Conservation (phyloP, 2,888 invertebrate genomes). For the Litoditis marina region DNA sequence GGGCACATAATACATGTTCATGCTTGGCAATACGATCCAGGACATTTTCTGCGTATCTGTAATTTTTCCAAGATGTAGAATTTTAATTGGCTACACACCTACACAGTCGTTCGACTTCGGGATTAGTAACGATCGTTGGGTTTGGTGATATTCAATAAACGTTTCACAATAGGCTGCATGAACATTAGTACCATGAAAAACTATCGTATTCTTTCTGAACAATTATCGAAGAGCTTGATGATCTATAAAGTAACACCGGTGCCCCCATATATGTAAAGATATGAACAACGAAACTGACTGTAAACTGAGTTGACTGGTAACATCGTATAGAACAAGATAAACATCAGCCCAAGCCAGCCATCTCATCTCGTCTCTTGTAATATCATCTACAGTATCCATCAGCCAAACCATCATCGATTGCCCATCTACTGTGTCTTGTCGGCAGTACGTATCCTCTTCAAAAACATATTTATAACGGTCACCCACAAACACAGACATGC, state of each 20-base stretch:
- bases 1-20: slow-evolving; percentile 58
- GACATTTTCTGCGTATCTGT: slow-evolving; percentile 62
- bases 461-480: slow-evolving; percentile 5
- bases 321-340: slow-evolving; percentile 65
- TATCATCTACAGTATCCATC: slow-evolving; percentile 66
- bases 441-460: slow-evolving; percentile 65
- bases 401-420: slow-evolving; percentile 62
- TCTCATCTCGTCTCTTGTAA: slow-evolving; percentile 53
- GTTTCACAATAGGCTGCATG: too few species aligned
- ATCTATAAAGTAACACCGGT: too few species aligned
- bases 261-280: too few species aligned
- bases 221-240: too few species aligned
- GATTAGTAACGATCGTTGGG: not conserved
- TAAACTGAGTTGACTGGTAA: slow-evolving; percentile 63
- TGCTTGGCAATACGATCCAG: slow-evolving; percentile 62
- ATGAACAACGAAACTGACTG: too few species aligned
- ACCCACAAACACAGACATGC: not conserved
- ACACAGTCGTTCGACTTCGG: not conserved
- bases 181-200: too few species aligned
- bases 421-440: slow-evolving; percentile 63
- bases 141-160: not conserved
- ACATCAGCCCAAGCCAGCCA: slow-evolving; percentile 66
- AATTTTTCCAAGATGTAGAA: not conserved
- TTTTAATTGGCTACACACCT: not conserved
- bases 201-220: too few species aligned